Conservation (phyloP, 1,140 invertebrate genomes). For the Planococcus citri region DNA sequence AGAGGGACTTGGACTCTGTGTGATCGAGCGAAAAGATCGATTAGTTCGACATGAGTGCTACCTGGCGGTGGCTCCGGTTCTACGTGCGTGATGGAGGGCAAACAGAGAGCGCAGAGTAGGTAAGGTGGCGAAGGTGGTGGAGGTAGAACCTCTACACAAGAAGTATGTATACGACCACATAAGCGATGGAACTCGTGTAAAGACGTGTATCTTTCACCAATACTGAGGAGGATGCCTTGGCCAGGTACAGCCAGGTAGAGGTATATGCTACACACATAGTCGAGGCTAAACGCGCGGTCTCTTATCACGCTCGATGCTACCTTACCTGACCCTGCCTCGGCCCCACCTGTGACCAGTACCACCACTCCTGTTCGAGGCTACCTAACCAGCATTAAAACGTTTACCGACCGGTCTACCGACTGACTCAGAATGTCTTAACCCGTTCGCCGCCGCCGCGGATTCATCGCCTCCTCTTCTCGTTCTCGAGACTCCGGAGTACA, state of each 20-base stretch:
- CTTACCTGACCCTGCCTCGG: conserved; percentile 1
- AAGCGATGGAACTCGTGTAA: no score
- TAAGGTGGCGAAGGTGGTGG: background rate
- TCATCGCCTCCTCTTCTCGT: no score
- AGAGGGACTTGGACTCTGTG: no score
- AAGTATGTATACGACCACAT: no score
- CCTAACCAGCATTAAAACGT: conserved; percentile 13
- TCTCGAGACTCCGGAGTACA: no score
- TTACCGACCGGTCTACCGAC: conserved; percentile 17
- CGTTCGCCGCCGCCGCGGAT: background rate
- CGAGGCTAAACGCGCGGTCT: no score
- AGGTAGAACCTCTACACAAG: no score
- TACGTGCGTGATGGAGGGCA: background rate
- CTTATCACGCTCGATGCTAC: conserved; percentile 19
- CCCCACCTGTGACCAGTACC: background rate
- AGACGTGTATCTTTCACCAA: no score
- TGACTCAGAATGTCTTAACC: conserved; percentile 2
- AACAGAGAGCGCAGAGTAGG: background rate
- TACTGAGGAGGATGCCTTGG: no score
- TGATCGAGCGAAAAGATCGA: background rate
- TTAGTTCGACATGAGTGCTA: background rate
- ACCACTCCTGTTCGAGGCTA: conserved; percentile 7
- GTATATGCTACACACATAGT: no score
- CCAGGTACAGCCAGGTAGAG: no score
- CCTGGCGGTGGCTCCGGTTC: conserved; percentile 3